Evolutionary conservation across 2,797 vertebrate species (phyloP).

Genomic region (Eospalax fontanierii): DNA sequence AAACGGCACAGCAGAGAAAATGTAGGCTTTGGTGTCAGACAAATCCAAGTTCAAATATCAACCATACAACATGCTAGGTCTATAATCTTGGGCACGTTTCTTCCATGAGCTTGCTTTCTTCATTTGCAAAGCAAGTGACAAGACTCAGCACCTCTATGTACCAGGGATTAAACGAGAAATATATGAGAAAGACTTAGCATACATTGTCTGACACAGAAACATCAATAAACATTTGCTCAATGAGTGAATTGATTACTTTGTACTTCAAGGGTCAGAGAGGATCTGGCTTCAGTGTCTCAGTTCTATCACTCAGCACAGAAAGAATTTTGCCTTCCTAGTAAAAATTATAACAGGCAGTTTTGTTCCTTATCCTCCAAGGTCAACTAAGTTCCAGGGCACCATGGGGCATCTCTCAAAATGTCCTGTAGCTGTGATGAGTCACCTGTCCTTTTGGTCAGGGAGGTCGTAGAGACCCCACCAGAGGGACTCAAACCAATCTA

Average conservation of each 20-base stretch:
- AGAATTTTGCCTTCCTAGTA: constrained; percentile 46
- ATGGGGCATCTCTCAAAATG: too few species aligned
- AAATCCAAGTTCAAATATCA: constrained; percentile 63
- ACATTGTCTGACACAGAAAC: constrained; percentile 56
- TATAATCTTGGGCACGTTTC: constrained; percentile 55
- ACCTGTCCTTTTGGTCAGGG: too few species aligned
- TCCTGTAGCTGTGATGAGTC: too few species aligned
- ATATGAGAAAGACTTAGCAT: constrained; percentile 55
- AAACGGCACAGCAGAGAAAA: constrained; percentile 57
- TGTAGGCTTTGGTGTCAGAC: neutral
- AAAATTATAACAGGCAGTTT: too few species aligned
- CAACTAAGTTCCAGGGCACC: too few species aligned
- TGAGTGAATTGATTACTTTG: constrained; percentile 79
- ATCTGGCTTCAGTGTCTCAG: constrained; percentile 59
- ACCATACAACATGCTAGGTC: neutral
- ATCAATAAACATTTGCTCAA: constrained; percentile 77
- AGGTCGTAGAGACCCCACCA: too few species aligned
- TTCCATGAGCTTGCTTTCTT: constrained; percentile 64
- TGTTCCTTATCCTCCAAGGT: too few species aligned
- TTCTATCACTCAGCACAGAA: constrained; percentile 51
- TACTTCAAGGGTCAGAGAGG: constrained; percentile 71
- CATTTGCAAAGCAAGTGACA: constrained; percentile 77
- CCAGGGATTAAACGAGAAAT: constrained; percentile 73
- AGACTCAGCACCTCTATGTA: constrained; percentile 35
- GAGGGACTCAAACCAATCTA: too few species aligned